Evolutionary conservation across 2,888 invertebrate species (phyloP), one percentile per base, ranked within the genome.

Genomic region (Pedicia rivosa): DNA sequence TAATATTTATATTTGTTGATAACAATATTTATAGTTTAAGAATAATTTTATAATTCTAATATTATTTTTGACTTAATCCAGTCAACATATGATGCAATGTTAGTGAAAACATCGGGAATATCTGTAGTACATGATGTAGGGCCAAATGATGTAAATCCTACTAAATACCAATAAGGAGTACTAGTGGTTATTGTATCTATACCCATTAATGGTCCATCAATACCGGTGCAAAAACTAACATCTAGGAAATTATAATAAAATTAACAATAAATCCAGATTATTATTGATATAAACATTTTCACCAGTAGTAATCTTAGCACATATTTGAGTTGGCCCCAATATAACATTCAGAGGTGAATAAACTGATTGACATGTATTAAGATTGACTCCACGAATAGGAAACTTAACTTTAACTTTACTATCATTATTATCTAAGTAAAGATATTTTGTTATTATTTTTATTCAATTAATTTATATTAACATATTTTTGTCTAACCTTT

Each of bases 51-150:
- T 10, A 10, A 10, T 10, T 10, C 43, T 41, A 29, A 60, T 47
- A 5, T 39, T 6, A 59, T 42, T 41, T 47, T 51, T 3, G 42
- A 40, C 16, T 50, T 43, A 39, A 76, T 72, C 76, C 76, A 77
- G 3, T 66, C 62, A 20, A 68, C 54, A 48, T 67, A 74, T 19
- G 67, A 59, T 2, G 58, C 51, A 13, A 74, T 68, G 44, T 62
- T 64, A 0, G 73, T 74, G 46, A 75, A 76, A 16, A 77, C 70
- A 2, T 72, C 74, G 0, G 76, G 74, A 67, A 70, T 69, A 13
- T 65, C 66, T 17, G 54, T 53, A 46, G 72, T 74, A 46, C 76
- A 77, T 0, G 67, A 67, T 0, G 65, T 63, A 6, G 72, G 73
- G 4, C 75, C 76, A 46, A 70, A 74, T 0, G 75, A 75, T 1